Percentiles rank a stretch among this genome's conserved stretches.
Conservation (phyloP, 2,113 vertebrate genomes). For the Neogale vison region DNA sequence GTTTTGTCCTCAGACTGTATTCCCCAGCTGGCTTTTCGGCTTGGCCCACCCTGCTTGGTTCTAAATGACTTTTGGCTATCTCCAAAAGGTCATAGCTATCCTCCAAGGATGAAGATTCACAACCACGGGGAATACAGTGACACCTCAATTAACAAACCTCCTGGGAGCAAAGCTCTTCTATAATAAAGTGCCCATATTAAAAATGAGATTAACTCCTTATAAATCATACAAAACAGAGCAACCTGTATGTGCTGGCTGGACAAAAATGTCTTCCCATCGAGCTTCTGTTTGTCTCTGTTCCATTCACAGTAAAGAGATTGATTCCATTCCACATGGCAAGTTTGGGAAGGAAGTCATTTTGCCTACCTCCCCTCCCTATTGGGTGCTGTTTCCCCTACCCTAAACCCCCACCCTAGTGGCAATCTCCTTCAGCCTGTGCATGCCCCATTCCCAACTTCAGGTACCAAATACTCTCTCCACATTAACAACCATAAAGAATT, state of each 20-base stretch:
- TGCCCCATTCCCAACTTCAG: background rate
- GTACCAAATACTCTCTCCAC: background rate
- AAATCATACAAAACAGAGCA: conserved; percentile 60
- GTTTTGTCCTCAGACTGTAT: conserved; percentile 28
- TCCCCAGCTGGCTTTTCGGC: background rate
- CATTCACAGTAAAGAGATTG: background rate
- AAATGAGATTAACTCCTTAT: conserved; percentile 71
- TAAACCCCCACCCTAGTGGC: background rate
- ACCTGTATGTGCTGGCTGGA: background rate
- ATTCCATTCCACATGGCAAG: background rate
- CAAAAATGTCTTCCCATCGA: background rate
- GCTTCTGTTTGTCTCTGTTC: conserved; percentile 38
- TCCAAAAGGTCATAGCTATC: conserved; percentile 65
- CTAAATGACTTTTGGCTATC: conserved; percentile 57
- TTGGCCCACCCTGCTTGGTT: conserved; percentile 27
- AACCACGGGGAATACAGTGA: conserved; percentile 55
- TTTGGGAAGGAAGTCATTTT: background rate
- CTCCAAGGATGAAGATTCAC: conserved; percentile 75
- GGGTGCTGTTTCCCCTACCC: too few relatives aligned
- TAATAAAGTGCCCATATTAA: conserved; percentile 73
- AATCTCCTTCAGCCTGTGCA: background rate
- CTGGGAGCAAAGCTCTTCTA: conserved; percentile 59
- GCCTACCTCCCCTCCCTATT: rapidly evolving
- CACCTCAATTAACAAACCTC: conserved; percentile 73
- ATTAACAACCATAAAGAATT: background rate